phyloP scores from a whole-genome alignment of 2,797 vertebrate genomes.

The Silurus lanzhouensis region DNA sequence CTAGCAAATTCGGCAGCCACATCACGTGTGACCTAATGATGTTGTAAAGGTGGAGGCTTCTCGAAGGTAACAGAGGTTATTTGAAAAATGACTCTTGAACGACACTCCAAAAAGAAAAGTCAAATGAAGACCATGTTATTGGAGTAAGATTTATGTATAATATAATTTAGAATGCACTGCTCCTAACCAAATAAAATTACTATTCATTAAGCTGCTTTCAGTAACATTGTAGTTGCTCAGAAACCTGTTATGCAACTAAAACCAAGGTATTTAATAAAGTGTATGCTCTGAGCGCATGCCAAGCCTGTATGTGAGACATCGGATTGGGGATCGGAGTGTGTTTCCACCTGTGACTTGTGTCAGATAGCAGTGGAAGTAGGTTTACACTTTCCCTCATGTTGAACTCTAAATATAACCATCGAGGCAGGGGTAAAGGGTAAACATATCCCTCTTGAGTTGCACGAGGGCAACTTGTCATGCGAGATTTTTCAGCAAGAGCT shows the following conservation, averaged over 20 bases:
- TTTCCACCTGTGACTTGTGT: conserved; percentile 54
- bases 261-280: background rate
- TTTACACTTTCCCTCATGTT: conserved; percentile 53
- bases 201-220: background rate
- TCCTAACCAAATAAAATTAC: background rate
- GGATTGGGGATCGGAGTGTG: conserved; percentile 25
- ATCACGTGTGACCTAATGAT: conserved; percentile 13
- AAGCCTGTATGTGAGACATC: background rate
- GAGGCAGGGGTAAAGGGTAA: conserved; percentile 58
- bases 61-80: background rate
- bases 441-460: conserved; percentile 55
- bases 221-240: background rate
- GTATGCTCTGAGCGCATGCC: background rate
- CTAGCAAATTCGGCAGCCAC: background rate
- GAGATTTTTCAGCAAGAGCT: conserved; percentile 53
- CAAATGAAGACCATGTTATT: background rate
- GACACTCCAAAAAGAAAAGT: background rate
- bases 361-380: conserved; percentile 46
- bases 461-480: conserved; percentile 56
- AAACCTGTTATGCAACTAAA: background rate
- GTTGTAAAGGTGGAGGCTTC: background rate
- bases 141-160: background rate
- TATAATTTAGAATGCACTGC: background rate
- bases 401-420: conserved; percentile 62
- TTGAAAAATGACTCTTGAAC: background rate